Base-by-base conservation (phyloP, 2,888 invertebrate genomes). In the Euplagia quadripunctaria region DNA sequence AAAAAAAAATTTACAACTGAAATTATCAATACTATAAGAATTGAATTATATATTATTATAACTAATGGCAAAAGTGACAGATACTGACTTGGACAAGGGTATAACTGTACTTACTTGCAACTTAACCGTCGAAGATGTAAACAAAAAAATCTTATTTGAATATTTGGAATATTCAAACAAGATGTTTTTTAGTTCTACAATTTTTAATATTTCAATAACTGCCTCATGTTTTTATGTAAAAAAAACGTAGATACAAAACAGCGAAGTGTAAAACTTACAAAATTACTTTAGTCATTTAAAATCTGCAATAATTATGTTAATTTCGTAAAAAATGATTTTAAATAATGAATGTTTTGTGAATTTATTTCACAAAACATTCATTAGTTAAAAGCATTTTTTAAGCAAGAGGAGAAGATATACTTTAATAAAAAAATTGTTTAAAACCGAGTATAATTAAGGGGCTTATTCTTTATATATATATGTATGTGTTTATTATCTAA, bases 21-120 rank as follows among this genome's bases (percentile, higher is more conserved):
- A n/a, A 17, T 20, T 31, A 17, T 52, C 4, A 2, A 12, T 64
- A 14, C 14, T 46, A 4, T 51, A 63, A 51, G 16, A 31, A 31
- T 31, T 64, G 1, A 63, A 16, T 43, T 17, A 17, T n/a, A 12
- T 70, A 31, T n/a, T 49, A 46, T 58, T 20, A 58, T 31, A 58
- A 11, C 20, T 58, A 58, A 58, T 66, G 49, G 49, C 43, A 20
- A 46, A 4, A 61, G 63, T 64, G 42, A 70, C n/a, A 71, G 46
- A 55, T 49, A 43, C 14, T 67, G 63, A 58, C 51, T 72, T 67
- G 69, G 68, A 71, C 66, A 66, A 66, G 41, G 41, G 51, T 66
- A 41, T 20, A n/a, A 41, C 31, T 64, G 80, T 80, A 80, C 80
- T 80, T 80, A 80, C 64, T 74, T 71, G 46, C 51, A 64, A 67